phyloP scores from a whole-genome alignment of 92 coral and sea anemone genomes.

The Galaxea fascicularis region DNA sequence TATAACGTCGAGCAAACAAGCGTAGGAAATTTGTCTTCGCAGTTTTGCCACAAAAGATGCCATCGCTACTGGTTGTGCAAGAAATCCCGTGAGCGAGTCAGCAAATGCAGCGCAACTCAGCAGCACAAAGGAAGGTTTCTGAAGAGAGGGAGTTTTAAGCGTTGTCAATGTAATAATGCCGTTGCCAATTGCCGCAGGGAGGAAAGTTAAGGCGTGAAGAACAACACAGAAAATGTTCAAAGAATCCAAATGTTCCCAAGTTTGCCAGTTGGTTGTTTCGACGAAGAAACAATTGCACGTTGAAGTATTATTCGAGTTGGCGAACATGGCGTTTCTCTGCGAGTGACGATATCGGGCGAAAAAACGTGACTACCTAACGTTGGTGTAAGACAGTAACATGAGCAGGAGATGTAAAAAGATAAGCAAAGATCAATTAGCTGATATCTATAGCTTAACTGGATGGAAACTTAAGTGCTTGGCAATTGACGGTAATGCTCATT shows the following conservation, averaged over 20 bases:
- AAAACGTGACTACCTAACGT: neutral
- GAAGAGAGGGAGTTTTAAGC: slow-evolving; percentile 29
- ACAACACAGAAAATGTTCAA: slow-evolving; percentile 16
- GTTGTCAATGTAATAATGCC: slow-evolving; percentile 2
- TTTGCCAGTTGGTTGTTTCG: neutral
- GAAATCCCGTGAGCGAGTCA: slow-evolving; percentile 36
- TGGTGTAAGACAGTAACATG: neutral
- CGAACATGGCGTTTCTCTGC: neutral
- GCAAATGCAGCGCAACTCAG: slow-evolving; percentile 38
- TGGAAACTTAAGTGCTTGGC: neutral
- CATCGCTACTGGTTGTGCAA: slow-evolving; percentile 49
- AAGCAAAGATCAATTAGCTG: neutral
- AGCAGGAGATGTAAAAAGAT: neutral
- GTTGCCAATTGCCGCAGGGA: slow-evolving; percentile 50
- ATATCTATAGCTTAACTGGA: neutral
- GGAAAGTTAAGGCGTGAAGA: slow-evolving; percentile 26
- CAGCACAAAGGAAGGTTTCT: slow-evolving; percentile 35
- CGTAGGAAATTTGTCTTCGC: slow-evolving; percentile 13
- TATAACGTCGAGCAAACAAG: slow-evolving; percentile 24
- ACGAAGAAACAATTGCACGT: slow-evolving; percentile 24
- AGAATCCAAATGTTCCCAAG: slow-evolving; percentile 6
- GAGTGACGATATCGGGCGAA: neutral
- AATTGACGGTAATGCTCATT: neutral
- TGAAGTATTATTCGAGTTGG: neutral
- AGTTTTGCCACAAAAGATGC: slow-evolving; percentile 34